Evolutionary conservation across 2,113 vertebrate genomes (phyloP).

Genomic region (Arothron firmamentum): DNA sequence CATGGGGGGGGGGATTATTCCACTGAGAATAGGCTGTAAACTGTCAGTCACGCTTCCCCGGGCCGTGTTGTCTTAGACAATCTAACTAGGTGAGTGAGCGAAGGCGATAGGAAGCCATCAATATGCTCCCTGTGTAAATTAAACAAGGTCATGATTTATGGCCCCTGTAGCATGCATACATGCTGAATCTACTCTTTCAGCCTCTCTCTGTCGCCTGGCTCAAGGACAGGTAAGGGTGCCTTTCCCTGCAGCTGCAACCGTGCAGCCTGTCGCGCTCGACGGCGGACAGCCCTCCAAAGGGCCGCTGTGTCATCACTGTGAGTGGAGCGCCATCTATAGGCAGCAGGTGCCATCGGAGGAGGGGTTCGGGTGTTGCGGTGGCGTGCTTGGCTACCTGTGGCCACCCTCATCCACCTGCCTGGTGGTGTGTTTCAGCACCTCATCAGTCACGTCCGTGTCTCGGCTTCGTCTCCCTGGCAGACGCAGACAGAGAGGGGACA

Average conservation of each 20-base stretch:
- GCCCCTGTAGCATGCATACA: constrained; percentile 56
- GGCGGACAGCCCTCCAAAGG: constrained; percentile 52
- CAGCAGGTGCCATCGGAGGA: constrained; percentile 6
- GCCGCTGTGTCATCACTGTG: constrained; percentile 41
- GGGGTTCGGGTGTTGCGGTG: not conserved
- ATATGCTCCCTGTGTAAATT: constrained; percentile 71
- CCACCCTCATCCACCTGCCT: constrained; percentile 32
- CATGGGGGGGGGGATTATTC: constrained; percentile 40
- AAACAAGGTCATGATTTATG: constrained; percentile 74
- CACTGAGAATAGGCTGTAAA: constrained; percentile 59
- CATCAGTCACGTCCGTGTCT: constrained; percentile 49
- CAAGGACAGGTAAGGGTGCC: constrained; percentile 74
- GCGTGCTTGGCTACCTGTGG: constrained; percentile 22
- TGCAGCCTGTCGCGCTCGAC: constrained; percentile 51
- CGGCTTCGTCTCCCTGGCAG: constrained; percentile 22
- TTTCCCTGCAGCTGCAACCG: constrained; percentile 50
- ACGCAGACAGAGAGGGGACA: constrained; percentile 47
- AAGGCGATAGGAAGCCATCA: constrained; percentile 70
- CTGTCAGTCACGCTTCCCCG: constrained; percentile 62
- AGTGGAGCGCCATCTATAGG: constrained; percentile 67
- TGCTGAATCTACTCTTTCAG: constrained; percentile 68
- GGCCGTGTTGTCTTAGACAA: constrained; percentile 60
- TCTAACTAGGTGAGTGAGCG: constrained; percentile 67
- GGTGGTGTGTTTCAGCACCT: constrained; percentile 33
- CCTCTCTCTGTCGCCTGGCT: constrained; percentile 41